A percentile compares a stretch with the other conserved stretches of the same genome.
These are phyloP conservation scores for Mirza zaza DNA, from an alignment of 2,113 vertebrate species.

Conservation along the genomic window DNA sequence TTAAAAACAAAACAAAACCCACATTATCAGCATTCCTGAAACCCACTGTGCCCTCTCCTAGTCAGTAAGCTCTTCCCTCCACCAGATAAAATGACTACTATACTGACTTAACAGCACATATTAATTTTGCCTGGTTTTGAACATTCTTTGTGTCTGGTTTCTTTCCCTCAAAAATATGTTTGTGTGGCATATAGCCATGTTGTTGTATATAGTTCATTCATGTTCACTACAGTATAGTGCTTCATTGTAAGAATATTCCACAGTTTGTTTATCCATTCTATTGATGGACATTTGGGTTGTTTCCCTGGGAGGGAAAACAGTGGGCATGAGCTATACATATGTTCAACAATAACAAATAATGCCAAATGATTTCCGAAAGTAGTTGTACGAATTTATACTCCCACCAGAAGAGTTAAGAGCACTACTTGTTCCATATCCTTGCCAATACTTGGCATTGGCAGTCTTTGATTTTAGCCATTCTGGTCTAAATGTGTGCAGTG, in stretches of 20 bases:
- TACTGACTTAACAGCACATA: background rate
- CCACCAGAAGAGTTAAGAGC: background rate
- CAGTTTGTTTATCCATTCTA: background rate
- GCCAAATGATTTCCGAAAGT: constrained; percentile 23
- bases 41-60: background rate
- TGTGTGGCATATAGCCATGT: background rate
- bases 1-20: background rate
- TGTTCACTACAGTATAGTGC: background rate
- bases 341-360: background rate
- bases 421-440: background rate
- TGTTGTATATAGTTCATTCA: background rate
- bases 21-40: background rate
- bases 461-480: constrained; percentile 2
- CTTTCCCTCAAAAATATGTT: background rate
- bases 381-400: background rate
- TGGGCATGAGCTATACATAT: background rate
- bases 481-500: background rate
- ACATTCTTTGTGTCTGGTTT: background rate
- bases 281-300: background rate
- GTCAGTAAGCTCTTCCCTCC: background rate
- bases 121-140: background rate
- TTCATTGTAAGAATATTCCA: background rate
- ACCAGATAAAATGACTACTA: background rate
- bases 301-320: background rate
- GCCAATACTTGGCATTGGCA: background rate